Conservation (phyloP, 2,113 vertebrate species). For the Xiphophorus hellerii region DNA sequence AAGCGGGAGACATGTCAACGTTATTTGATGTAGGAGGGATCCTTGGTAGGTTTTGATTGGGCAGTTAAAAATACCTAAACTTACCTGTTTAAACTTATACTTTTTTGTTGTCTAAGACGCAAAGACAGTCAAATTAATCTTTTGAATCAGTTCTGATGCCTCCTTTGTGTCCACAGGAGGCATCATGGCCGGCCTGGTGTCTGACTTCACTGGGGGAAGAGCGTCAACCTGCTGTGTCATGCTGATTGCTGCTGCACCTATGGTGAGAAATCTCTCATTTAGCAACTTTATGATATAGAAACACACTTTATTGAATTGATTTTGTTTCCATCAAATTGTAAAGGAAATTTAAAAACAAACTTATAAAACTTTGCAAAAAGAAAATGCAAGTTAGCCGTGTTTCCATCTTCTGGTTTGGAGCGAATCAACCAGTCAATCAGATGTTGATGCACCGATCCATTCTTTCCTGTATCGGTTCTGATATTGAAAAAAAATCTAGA, state of each 20-base stretch:
- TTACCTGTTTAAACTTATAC: too few relatives aligned
- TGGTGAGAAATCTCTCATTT: slow-evolving; percentile 81
- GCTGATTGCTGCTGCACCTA: slow-evolving; percentile 89
- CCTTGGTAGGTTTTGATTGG: slow-evolving; percentile 80
- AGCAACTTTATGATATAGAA: background rate
- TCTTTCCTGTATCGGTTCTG: too few relatives aligned
- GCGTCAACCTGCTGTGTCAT: slow-evolving; percentile 93
- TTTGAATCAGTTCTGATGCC: too few relatives aligned
- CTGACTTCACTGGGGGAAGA: slow-evolving; percentile 88
- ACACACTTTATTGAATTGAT: background rate
- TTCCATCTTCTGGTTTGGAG: too few relatives aligned
- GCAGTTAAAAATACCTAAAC: background rate
- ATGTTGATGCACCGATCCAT: too few relatives aligned
- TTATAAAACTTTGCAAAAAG: too few relatives aligned
- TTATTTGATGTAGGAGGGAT: slow-evolving; percentile 97
- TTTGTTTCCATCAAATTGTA: too few relatives aligned
- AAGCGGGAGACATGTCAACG: slow-evolving; percentile 91
- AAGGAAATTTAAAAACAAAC: too few relatives aligned
- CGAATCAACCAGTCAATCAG: too few relatives aligned
- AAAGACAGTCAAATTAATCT: background rate
- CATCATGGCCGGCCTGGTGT: slow-evolving; percentile 89
- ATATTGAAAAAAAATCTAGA: too few relatives aligned
- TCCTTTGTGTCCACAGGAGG: slow-evolving; percentile 81
- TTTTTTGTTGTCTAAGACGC: background rate
- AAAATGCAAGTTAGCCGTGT: too few relatives aligned